A percentile compares a stretch with the other conserved stretches of the same genome.
phyloP scores from a whole-genome alignment of 1,140 invertebrate species.

The Papilio aristodemus region DNA sequence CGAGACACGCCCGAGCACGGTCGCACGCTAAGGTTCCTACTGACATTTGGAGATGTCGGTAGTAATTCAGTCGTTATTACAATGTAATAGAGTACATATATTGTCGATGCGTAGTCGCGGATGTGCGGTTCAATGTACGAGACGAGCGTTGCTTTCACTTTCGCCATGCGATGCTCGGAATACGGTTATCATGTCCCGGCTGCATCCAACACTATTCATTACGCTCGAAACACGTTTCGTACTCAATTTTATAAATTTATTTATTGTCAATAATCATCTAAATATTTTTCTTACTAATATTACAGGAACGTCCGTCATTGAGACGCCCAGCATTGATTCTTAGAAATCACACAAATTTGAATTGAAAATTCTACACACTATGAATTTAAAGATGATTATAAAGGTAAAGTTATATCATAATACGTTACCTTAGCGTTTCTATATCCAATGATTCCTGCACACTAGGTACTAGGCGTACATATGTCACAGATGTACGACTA shows the following conservation, averaged over 20 bases:
- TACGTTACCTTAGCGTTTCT: too few relatives aligned
- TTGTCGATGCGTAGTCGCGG: not conserved
- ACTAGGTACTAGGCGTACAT: too few relatives aligned
- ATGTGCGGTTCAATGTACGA: constrained; percentile 13
- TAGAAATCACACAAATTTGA: too few relatives aligned
- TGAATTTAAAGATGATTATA: too few relatives aligned
- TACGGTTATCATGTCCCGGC: constrained; percentile 17
- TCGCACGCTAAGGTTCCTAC: not conserved
- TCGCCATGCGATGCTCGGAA: not conserved
- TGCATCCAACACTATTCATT: not conserved
- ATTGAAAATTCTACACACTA: too few relatives aligned
- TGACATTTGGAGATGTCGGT: not conserved
- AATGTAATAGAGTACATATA: not conserved
- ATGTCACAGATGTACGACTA: not conserved
- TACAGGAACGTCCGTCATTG: too few relatives aligned
- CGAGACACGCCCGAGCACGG: not conserved
- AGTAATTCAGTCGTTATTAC: constrained; percentile 7
- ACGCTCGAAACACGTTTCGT: not conserved
- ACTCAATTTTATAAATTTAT: not conserved
- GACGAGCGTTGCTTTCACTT: constrained; percentile 22
- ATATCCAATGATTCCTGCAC: too few relatives aligned
- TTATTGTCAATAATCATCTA: too few relatives aligned
- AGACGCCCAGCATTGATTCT: too few relatives aligned
- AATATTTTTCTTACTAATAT: too few relatives aligned
- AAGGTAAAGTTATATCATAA: too few relatives aligned